Conservation (phyloP, 2,888 invertebrate species). For the Amaurobius ferox region DNA sequence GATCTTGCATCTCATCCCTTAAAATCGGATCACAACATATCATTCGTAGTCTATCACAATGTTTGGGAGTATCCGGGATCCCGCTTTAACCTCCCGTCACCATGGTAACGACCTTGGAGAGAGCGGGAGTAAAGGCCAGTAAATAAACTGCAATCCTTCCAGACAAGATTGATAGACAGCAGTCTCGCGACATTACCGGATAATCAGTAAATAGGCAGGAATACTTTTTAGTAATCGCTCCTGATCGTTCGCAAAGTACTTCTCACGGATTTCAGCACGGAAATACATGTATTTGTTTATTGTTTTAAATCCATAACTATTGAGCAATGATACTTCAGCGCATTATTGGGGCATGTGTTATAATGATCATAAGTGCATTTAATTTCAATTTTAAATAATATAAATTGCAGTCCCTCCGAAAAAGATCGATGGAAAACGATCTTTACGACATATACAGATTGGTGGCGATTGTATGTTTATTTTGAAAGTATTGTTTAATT, state of each 20-base stretch:
- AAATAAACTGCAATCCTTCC: slow-evolving; percentile 14
- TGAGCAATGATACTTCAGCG: too few relatives aligned
- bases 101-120: not conserved
- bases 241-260: not conserved
- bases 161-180: slow-evolving; percentile 16
- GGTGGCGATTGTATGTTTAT: too few relatives aligned
- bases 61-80: not conserved
- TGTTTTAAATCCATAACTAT: too few relatives aligned
- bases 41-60: slow-evolving; percentile 7
- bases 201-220: not conserved
- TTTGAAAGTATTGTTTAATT: too few relatives aligned
- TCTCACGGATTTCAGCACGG: too few relatives aligned
- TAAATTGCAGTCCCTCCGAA: too few relatives aligned
- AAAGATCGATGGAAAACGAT: too few relatives aligned
- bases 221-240: not conserved
- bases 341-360: too few relatives aligned
- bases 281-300: too few relatives aligned
- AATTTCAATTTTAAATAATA: too few relatives aligned
- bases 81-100: not conserved
- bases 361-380: too few relatives aligned
- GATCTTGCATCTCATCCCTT: not conserved
- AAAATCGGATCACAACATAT: not conserved
- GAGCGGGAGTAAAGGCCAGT: not conserved
- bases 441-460: too few relatives aligned
- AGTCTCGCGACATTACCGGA: slow-evolving; percentile 1